Conservation (phyloP, 2,888 invertebrate genomes). For the Ectemnius continuus region DNA sequence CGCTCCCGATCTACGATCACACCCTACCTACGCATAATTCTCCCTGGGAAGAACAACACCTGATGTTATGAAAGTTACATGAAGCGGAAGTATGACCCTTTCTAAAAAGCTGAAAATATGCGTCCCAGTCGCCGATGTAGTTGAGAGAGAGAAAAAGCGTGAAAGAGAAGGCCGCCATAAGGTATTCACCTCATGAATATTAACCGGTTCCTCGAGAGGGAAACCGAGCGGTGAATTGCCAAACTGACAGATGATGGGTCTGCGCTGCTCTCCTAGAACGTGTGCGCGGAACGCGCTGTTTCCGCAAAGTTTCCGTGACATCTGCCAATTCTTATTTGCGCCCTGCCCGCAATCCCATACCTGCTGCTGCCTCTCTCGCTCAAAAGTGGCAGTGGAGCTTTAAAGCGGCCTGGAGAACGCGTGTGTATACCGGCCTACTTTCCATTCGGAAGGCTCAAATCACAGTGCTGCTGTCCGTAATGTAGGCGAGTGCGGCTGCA, state of each 20-base stretch:
- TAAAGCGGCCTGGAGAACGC: conserved; percentile 12
- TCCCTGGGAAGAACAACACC: no score
- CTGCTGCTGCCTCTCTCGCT: not conserved
- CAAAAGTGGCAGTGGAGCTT: conserved; percentile 17
- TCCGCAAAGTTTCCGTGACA: conserved; percentile 35
- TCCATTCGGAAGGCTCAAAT: not conserved
- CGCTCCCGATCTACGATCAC: no score
- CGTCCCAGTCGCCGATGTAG: not conserved
- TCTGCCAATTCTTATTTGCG: conserved; percentile 40
- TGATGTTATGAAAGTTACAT: no score
- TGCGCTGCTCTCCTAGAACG: not conserved
- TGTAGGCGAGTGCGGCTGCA: no score
- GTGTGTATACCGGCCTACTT: not conserved
- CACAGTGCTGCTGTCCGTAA: not conserved
- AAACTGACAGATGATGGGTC: not conserved
- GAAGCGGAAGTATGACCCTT: no score
- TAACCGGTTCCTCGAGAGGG: not conserved
- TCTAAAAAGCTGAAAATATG: no score
- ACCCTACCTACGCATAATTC: no score
- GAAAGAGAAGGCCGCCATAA: not conserved
- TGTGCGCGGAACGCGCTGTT: not conserved
- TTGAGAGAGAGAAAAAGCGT: not conserved
- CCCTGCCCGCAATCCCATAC: conserved; percentile 6
- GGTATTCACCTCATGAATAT: not conserved
- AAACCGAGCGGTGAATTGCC: conserved; percentile 1